Evolutionary conservation across 2,888 invertebrate genomes (phyloP), one percentile per base, ranked within the genome.

Genomic region (Mamestra brassicae): DNA sequence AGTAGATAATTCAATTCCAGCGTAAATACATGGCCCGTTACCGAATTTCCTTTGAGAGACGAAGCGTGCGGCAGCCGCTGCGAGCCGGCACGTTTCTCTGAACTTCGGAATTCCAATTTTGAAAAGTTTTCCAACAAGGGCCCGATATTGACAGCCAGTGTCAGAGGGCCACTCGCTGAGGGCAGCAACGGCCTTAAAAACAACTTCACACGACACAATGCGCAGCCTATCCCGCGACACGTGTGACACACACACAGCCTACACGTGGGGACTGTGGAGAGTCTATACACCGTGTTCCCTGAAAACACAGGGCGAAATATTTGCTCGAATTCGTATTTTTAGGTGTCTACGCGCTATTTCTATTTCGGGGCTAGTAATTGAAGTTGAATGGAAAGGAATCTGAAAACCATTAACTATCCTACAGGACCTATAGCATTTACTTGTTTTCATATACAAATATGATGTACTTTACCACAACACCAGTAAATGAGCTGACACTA

Each of bases 41-140:
- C 94, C 95, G 92, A 95, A 95, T 96, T 94, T 95, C 96, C 96
- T 96, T 96, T 96, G 96, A 96, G 96, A 95, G 93, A 91, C 92
- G 92, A 92, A 94, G 94, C 95, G 95, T 93, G 92, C 92, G 91
- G 89, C 91, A 90, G 89, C 90, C 89, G 89, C 90, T 90, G 91
- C 95, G 94, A 92, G 91, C 94, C 95, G 94, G 93, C 95, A 95
- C 95, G 96, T 95, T 92, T 90, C 91, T 91, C 93, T 90, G 90
- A 95, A 96, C 95, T 96, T 95, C 88, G 96, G 96, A 96, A 96
- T 96, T 96, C 95, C 96, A 96, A 96, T 96, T 96, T 96, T 95
- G 96, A 95, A 96, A 96, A 96, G 94, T 96, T 96, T 94, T 92
- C 92, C 94, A 94, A 94, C 94, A 94, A 94, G 95, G 94, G 92